These are phyloP conservation scores for Ostrea edulis DNA, from an alignment of 1,140 invertebrate species.

Conservation along the genomic window DNA sequence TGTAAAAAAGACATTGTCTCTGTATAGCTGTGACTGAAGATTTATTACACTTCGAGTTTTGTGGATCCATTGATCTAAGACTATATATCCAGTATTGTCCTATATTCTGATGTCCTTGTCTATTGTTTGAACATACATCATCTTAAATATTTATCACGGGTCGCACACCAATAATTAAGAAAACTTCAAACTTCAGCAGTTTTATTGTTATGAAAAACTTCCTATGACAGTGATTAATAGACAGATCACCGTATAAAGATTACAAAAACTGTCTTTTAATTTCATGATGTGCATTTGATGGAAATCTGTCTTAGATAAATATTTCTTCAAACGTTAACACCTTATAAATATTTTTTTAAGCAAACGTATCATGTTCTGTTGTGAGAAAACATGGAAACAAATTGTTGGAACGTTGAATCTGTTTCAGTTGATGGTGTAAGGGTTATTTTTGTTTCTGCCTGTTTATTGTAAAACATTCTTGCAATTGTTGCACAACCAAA, in stretches of 20 bases:
- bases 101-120: background rate
- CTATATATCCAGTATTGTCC: background rate
- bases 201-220: background rate
- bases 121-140: background rate
- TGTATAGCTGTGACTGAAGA: background rate
- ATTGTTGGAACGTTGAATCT: background rate
- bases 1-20: background rate
- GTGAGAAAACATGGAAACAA: slow-evolving; percentile 8
- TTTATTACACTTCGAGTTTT: background rate
- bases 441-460: background rate
- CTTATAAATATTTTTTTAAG: background rate
- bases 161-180: background rate
- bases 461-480: background rate
- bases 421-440: background rate
- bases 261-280: background rate
- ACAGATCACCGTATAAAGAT: background rate
- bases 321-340: background rate
- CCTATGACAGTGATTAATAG: background rate
- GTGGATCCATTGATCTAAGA: background rate
- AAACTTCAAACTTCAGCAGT: background rate
- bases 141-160: background rate
- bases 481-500: background rate
- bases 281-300: background rate
- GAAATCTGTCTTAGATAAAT: background rate
- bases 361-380: background rate